These are phyloP conservation scores for Strigamia transsilvanica DNA, from an alignment of 2,888 invertebrate genomes.

Conservation along the genomic window DNA sequence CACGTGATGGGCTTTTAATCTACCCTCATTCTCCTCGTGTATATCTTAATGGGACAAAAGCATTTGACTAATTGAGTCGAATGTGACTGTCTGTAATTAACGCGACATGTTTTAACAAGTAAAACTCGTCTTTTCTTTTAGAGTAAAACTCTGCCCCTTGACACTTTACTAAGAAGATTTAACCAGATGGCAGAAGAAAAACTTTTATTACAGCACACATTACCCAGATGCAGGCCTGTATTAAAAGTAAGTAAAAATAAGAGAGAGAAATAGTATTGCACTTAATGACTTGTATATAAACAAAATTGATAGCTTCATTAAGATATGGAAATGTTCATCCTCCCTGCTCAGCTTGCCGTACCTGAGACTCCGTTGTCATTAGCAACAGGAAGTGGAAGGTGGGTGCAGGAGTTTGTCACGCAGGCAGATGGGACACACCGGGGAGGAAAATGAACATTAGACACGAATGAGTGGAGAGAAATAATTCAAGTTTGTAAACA, in stretches of 20 bases:
- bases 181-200: background rate
- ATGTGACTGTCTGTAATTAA: slow-evolving; percentile 39
- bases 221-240: background rate
- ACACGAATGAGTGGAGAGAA: slow-evolving; percentile 41
- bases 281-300: slow-evolving; percentile 43
- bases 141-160: background rate
- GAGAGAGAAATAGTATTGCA: background rate
- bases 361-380: slow-evolving; percentile 41
- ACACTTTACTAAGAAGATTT: background rate
- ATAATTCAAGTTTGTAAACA: slow-evolving; percentile 13
- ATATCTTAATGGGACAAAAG: slow-evolving; percentile 38
- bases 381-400: slow-evolving; percentile 33
- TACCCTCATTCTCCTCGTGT: slow-evolving; percentile 6
- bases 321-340: slow-evolving; percentile 42
- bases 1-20: slow-evolving; percentile 17
- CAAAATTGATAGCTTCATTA: slow-evolving; percentile 49
- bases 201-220: background rate
- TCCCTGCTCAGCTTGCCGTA: background rate
- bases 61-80: slow-evolving; percentile 46
- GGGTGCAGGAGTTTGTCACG: slow-evolving; percentile 28
- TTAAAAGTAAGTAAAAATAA: background rate
- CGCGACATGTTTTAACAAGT: background rate
- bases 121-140: background rate
- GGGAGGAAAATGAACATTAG: slow-evolving; percentile 45
- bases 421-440: slow-evolving; percentile 43